A percentile compares a stretch with the other conserved stretches of the same genome.
These are phyloP conservation scores for Magallana gigas DNA, from an alignment of 1,140 invertebrate species.

Conservation along the genomic window DNA sequence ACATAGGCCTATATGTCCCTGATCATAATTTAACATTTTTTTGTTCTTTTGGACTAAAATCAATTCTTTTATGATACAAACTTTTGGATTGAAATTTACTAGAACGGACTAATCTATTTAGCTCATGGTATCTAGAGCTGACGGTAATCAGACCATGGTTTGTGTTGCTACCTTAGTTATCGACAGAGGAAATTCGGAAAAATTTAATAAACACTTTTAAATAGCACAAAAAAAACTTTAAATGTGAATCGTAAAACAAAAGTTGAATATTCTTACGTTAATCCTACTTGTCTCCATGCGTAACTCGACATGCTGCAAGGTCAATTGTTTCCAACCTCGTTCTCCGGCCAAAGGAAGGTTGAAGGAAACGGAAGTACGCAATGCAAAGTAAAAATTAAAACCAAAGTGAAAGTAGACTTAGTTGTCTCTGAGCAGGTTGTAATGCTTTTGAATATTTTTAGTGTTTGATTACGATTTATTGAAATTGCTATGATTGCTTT, in stretches of 20 bases:
- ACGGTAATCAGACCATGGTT: neutral
- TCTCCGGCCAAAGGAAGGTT: neutral
- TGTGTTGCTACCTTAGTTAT: neutral
- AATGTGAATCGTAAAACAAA: neutral
- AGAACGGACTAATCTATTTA: too few species aligned
- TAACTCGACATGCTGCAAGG: constrained; percentile 21
- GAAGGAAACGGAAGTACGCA: neutral
- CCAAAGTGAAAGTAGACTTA: neutral
- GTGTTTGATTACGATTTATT: too few species aligned
- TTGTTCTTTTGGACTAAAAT: too few species aligned
- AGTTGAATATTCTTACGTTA: neutral
- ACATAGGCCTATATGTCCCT: too few species aligned
- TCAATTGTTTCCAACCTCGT: neutral
- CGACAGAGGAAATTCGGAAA: neutral
- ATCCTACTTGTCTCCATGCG: constrained; percentile 11
- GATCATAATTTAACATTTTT: too few species aligned
- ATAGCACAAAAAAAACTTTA: neutral
- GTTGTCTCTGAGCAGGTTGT: neutral
- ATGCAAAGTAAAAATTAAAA: constrained; percentile 35
- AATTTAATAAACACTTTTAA: neutral
- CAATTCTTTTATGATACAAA: too few species aligned
- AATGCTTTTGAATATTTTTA: neutral
- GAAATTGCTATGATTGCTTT: too few species aligned
- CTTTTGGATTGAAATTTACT: too few species aligned
- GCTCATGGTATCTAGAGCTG: too few species aligned